These are phyloP conservation scores for Ceriagrion tenellum DNA, from an alignment of 2,888 invertebrate species.

Conservation along the genomic window DNA sequence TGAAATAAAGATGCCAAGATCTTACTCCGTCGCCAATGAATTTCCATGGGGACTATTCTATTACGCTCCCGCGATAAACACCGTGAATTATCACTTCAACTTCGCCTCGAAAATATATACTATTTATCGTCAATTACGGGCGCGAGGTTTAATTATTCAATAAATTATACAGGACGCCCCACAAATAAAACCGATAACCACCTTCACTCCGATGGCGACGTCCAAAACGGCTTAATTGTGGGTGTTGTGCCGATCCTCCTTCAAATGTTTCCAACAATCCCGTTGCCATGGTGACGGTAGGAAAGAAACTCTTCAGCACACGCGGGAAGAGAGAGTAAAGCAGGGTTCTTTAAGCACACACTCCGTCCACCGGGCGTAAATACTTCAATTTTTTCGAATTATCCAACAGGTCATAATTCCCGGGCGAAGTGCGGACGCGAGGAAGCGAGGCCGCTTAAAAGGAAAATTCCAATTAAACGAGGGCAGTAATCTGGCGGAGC, in stretches of 20 bases:
- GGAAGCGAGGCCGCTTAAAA: background rate
- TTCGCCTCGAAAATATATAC: background rate
- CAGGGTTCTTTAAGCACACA: background rate
- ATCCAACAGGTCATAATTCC: background rate
- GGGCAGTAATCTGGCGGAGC: constrained; percentile 29
- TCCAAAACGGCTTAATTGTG: background rate
- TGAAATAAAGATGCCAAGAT: background rate
- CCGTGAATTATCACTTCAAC: constrained; percentile 10
- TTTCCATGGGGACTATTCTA: background rate
- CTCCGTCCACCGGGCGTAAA: background rate
- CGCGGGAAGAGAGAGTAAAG: background rate
- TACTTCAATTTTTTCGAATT: constrained; percentile 31
- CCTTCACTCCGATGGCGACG: background rate
- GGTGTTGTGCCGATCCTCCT: background rate
- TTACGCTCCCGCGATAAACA: background rate
- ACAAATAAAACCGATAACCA: background rate
- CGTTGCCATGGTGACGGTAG: background rate
- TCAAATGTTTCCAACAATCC: background rate
- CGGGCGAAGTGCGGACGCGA: background rate
- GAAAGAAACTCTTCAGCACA: background rate
- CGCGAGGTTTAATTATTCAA: constrained; percentile 21
- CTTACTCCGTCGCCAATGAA: background rate
- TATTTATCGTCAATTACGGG: constrained; percentile 27
- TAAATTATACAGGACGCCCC: background rate
- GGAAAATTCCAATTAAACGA: constrained; percentile 60